Conservation (phyloP, 2,888 invertebrate genomes). For the Leucoma salicis region DNA sequence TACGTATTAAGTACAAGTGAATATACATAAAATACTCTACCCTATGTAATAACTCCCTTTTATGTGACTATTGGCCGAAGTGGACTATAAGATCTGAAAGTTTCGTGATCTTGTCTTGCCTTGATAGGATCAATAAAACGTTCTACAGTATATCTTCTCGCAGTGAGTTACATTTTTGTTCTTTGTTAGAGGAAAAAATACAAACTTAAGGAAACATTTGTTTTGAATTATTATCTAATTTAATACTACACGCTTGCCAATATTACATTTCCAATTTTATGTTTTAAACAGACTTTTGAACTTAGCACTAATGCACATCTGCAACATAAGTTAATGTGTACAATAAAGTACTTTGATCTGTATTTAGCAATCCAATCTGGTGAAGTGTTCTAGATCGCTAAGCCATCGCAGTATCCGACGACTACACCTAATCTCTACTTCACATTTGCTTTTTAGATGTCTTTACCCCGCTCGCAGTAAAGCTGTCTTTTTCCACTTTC, state of each 20-base stretch:
- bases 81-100: slow-evolving; percentile 38
- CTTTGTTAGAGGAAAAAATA: slow-evolving; percentile 20
- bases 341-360: too few species aligned
- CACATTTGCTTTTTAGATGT: too few species aligned
- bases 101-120: slow-evolving; percentile 34
- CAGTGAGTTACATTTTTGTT: slow-evolving; percentile 23
- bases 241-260: too few species aligned
- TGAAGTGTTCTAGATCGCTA: too few species aligned
- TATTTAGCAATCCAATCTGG: too few species aligned
- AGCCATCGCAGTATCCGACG: too few species aligned
- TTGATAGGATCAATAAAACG: slow-evolving; percentile 37
- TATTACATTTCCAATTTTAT: neutral
- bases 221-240: neutral
- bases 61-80: slow-evolving; percentile 36
- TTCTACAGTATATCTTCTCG: slow-evolving; percentile 32
- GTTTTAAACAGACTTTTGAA: too few species aligned
- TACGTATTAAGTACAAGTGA: slow-evolving; percentile 9
- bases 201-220: neutral
- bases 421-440: too few species aligned
- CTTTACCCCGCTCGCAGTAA: too few species aligned
- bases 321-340: too few species aligned
- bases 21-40: slow-evolving; percentile 24
- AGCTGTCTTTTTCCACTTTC: too few species aligned
- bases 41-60: slow-evolving; percentile 33
- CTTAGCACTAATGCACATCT: too few species aligned